Evolutionary conservation across 2,888 invertebrate genomes (phyloP), one percentile per base, ranked within the genome.

Genomic region (Cataglyphis livida): DNA sequence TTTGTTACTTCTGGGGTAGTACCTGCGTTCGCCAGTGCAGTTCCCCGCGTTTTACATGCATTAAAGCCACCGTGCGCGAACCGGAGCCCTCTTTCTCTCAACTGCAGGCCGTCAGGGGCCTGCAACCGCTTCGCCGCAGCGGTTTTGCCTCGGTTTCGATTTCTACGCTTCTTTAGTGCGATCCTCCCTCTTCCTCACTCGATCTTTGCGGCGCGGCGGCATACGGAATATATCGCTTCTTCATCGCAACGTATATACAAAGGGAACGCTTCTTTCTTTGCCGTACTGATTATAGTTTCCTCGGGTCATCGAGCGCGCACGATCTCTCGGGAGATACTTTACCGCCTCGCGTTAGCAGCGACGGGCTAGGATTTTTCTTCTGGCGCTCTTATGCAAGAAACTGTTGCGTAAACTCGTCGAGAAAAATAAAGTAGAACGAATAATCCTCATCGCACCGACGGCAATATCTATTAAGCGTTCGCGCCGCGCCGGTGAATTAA

Each of bases 1-100:
- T 92, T 93, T 93, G 91, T 93, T 93, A 90, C 89, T 91, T 88
- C 85, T 86, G 51, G 82, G 64, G 68, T 74, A 82, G 82, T 35
- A 86, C 81, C 75, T 81, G 66, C 81, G 84, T 85, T 86, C 87
- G 81, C 87, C 84, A 79, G 86, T 89, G 87, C 85, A 78, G 32
- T 84, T 86, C 88, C 64, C 41, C 44, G 85, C 89, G 86, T 91
- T 92, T 92, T 91, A 92, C 92, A 92, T 91, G 91, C 89, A 91
- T 92, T 88, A 89, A 88, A 91, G 87, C 90, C 89, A 89, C 86
- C 54, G 88, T 85, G 73, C 75, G 54, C 75, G 73, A 64, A 32
- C 62, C 61, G 68, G 70, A 65, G 61, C 73, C 21, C 38, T 71
- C 54, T 59, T 59, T 51, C 28, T 12, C 18, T 25, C 7, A 73